Evolutionary conservation across 2,113 vertebrate genomes (phyloP).

Genomic region (Ammodytes dubius): DNA sequence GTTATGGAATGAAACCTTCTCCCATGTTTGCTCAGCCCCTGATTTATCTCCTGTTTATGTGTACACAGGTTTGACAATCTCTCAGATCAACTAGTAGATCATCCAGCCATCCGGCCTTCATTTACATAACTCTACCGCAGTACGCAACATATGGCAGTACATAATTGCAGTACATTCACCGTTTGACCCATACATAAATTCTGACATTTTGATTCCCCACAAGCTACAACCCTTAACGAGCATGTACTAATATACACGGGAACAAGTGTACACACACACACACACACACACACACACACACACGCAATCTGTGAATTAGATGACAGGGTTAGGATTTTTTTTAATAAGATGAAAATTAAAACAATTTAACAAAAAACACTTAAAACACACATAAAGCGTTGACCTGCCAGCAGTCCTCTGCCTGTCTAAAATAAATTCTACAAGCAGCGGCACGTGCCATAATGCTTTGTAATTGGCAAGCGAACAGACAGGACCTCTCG

Average conservation of each 20-base stretch:
- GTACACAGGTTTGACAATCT: background rate
- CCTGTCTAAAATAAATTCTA: slow-evolving; percentile 60
- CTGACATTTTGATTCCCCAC: slow-evolving; percentile 44
- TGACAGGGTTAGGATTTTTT: background rate
- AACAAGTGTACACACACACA: background rate
- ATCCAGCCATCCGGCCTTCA: slow-evolving; percentile 7
- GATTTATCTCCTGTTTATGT: background rate
- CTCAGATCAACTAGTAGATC: background rate
- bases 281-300: no score
- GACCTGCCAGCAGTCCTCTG: slow-evolving; percentile 17
- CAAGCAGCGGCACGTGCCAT: slow-evolving; percentile 36
- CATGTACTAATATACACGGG: background rate
- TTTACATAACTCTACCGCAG: background rate
- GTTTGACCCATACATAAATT: slow-evolving; percentile 38
- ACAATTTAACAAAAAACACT: background rate
- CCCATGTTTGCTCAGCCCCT: no score
- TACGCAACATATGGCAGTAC: slow-evolving; percentile 19
- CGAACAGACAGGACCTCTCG: background rate
- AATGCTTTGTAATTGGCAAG: slow-evolving; percentile 65
- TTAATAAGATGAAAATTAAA: background rate
- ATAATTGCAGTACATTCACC: slow-evolving; percentile 32
- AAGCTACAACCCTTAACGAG: slow-evolving; percentile 12
- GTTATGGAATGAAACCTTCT: background rate
- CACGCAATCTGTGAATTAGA: background rate
- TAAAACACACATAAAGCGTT: slow-evolving; percentile 12